Evolutionary conservation across 2,797 vertebrate genomes (phyloP).

Genomic region (Chrysocyon brachyurus): DNA sequence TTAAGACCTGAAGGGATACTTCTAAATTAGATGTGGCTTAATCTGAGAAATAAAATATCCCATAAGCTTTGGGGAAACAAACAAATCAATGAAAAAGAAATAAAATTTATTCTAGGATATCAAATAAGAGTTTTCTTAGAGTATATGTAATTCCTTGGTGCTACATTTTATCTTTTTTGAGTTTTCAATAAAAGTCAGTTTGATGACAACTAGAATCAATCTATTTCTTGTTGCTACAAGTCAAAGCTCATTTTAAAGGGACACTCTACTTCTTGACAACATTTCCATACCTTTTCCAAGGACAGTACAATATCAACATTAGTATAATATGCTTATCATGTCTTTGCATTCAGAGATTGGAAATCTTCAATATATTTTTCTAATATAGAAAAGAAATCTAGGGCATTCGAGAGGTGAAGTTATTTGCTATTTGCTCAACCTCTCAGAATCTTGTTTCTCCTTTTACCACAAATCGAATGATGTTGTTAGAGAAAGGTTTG

Average conservation of each 20-base stretch:
- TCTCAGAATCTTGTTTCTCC: slow-evolving; percentile 42
- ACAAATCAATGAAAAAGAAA: background rate
- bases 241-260: slow-evolving; percentile 18
- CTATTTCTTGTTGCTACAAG: background rate
- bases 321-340: background rate
- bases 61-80: background rate
- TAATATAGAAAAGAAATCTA: background rate
- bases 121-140: background rate
- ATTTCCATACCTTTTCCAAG: background rate
- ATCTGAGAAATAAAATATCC: background rate
- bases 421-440: background rate
- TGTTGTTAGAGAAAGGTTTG: background rate
- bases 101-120: background rate
- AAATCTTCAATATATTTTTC: background rate
- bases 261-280: background rate
- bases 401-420: background rate
- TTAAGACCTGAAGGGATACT: background rate
- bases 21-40: background rate
- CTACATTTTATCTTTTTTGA: background rate
- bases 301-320: background rate
- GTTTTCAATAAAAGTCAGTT: background rate
- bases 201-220: background rate
- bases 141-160: background rate
- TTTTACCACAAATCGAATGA: background rate
- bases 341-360: background rate